Percentiles rank a stretch among this genome's conserved stretches.
phyloP scores from a whole-genome alignment of 2,797 vertebrate species.

The Pyrocephalus nanus region DNA sequence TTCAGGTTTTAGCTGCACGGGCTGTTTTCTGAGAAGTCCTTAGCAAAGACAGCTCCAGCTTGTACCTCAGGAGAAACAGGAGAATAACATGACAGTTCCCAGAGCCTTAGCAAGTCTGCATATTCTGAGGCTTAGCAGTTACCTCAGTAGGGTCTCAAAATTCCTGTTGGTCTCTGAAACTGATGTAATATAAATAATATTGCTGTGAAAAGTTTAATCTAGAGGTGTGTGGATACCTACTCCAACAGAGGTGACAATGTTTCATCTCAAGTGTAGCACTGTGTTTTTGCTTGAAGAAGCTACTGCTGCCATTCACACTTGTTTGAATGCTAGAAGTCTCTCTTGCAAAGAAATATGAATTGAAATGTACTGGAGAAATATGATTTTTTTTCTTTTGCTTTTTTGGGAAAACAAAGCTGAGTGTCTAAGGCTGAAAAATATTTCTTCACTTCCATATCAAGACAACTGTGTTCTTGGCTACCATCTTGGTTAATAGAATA shows the following conservation, averaged over 20 bases:
- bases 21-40: neutral
- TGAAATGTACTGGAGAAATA: neutral
- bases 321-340: neutral
- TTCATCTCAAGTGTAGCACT: rapidly evolving
- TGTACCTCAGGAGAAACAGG: neutral
- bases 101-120: neutral
- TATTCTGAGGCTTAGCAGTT: neutral
- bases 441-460: neutral
- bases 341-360: neutral
- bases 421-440: neutral
- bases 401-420: neutral
- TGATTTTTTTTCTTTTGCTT: neutral
- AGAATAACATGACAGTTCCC: neutral
- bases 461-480: neutral
- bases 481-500: neutral
- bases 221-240: neutral
- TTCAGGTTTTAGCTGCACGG: neutral
- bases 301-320: neutral
- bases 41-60: neutral
- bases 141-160: neutral
- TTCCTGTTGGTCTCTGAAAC: neutral
- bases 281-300: neutral
- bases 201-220: neutral
- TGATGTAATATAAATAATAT: neutral
- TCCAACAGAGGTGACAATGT: neutral